phyloP scores from a whole-genome alignment of 1,140 invertebrate genomes.

The Drosophila sucinea region DNA sequence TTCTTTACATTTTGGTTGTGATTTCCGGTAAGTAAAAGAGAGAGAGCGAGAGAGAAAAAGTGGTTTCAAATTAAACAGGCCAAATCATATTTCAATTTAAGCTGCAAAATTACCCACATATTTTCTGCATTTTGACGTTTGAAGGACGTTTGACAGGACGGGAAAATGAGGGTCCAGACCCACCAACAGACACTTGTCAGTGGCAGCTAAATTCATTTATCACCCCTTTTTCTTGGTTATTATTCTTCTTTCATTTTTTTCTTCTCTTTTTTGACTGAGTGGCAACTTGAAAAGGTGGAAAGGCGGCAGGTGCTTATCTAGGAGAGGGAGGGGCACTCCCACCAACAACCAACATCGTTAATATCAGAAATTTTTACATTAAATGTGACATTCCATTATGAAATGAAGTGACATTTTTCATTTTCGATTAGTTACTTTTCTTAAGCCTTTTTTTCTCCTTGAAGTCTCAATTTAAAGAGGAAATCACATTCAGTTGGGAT shows the following conservation, averaged over 20 bases:
- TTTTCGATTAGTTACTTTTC: too few species aligned
- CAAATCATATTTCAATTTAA: slow-evolving; percentile 9
- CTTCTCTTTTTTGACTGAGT: not conserved
- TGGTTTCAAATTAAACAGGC: not conserved
- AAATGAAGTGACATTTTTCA: not conserved
- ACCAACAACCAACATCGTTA: not conserved
- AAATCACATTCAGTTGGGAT: too few species aligned
- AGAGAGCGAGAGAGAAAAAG: not conserved
- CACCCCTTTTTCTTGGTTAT: not conserved
- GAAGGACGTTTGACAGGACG: not conserved
- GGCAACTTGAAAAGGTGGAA: slow-evolving; percentile 2
- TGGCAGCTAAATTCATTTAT: slow-evolving; percentile 3
- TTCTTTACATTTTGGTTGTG: not conserved
- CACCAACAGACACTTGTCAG: slow-evolving; percentile 6
- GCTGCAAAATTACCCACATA: not conserved
- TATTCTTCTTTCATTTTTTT: not conserved
- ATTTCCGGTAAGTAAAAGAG: not conserved
- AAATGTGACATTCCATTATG: slow-evolving; percentile 3
- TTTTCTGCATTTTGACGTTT: not conserved
- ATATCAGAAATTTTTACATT: not conserved
- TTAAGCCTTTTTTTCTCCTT: too few species aligned
- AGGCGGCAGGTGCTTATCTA: slow-evolving; percentile 6
- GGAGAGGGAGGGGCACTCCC: not conserved
- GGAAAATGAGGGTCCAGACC: not conserved
- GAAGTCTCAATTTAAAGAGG: too few species aligned